Evolutionary conservation across 2,888 invertebrate genomes (phyloP).

Genomic region (Hartigia nigra): DNA sequence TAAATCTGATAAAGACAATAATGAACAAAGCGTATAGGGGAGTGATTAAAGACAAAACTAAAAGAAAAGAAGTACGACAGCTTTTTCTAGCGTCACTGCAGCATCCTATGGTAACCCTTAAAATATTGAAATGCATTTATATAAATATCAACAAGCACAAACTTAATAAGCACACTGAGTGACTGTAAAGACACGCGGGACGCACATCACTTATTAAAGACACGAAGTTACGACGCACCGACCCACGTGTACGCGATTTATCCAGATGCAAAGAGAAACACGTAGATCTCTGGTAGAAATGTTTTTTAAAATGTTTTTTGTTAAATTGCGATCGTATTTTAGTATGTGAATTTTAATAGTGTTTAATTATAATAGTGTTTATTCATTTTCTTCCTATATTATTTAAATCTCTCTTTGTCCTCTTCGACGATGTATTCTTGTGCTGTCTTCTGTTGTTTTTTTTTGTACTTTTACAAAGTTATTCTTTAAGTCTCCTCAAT

Average conservation of each 20-base stretch:
- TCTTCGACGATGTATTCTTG: constrained; percentile 17
- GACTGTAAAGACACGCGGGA: not conserved
- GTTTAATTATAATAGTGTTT: constrained; percentile 24
- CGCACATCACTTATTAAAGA: not conserved
- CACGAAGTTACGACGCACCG: not conserved
- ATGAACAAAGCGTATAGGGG: constrained; percentile 15
- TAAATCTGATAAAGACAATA: constrained; percentile 29
- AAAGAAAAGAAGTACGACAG: constrained; percentile 14
- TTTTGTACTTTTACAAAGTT: constrained; percentile 25
- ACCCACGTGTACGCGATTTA: not conserved
- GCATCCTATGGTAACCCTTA: not conserved
- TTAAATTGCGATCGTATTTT: not conserved
- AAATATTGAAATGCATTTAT: not conserved
- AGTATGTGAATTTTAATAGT: constrained; percentile 30
- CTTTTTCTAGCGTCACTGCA: not conserved
- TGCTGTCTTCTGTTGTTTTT: constrained; percentile 11
- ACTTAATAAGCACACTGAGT: not conserved
- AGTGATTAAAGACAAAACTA: constrained; percentile 16
- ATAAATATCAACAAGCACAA: not conserved
- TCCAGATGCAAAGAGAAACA: not conserved
- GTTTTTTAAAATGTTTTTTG: not conserved
- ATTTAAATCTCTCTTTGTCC: constrained; percentile 14
- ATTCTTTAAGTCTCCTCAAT: constrained; percentile 22
- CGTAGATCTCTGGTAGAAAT: not conserved
- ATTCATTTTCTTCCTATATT: constrained; percentile 26